These are phyloP conservation scores for Xenopus borealis DNA, from an alignment of 2,113 vertebrate genomes.

Conservation along the genomic window DNA sequence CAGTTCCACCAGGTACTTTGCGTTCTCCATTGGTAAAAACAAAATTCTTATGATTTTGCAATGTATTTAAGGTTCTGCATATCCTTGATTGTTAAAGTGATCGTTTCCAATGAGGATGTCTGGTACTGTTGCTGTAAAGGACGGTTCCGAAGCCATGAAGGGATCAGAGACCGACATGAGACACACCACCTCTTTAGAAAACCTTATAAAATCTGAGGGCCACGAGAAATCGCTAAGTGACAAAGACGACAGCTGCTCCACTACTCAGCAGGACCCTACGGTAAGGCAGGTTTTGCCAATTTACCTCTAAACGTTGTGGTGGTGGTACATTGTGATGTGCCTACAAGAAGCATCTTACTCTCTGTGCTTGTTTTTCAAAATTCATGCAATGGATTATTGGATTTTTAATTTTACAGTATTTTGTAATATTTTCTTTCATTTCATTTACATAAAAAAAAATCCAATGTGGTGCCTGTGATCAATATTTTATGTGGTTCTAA, in stretches of 20 bases:
- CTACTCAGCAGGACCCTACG: constrained; percentile 75
- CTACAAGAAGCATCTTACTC: too few species aligned
- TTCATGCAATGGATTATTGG: too few species aligned
- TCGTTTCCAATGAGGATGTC: constrained; percentile 97
- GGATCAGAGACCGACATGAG: constrained; percentile 74
- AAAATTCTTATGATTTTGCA: background rate
- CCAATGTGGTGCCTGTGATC: too few species aligned
- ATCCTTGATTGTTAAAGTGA: constrained; percentile 81
- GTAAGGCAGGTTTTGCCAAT: constrained; percentile 60
- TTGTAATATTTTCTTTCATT: too few species aligned
- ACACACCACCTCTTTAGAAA: constrained; percentile 67
- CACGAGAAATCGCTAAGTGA: constrained; percentile 69
- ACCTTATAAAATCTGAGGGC: constrained; percentile 71
- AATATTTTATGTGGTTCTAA: too few species aligned
- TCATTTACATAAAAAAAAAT: too few species aligned
- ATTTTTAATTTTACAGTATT: too few species aligned
- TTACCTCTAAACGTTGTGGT: too few species aligned
- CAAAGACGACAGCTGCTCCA: constrained; percentile 74
- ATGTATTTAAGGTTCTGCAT: constrained; percentile 69
- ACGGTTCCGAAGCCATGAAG: constrained; percentile 82
- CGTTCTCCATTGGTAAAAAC: too few species aligned
- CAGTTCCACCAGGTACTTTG: too few species aligned
- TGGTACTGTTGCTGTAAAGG: constrained; percentile 82
- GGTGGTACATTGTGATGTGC: too few species aligned
- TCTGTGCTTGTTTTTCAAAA: too few species aligned